phyloP scores from a whole-genome alignment of 2,113 vertebrate species.

The Astur gentilis region DNA sequence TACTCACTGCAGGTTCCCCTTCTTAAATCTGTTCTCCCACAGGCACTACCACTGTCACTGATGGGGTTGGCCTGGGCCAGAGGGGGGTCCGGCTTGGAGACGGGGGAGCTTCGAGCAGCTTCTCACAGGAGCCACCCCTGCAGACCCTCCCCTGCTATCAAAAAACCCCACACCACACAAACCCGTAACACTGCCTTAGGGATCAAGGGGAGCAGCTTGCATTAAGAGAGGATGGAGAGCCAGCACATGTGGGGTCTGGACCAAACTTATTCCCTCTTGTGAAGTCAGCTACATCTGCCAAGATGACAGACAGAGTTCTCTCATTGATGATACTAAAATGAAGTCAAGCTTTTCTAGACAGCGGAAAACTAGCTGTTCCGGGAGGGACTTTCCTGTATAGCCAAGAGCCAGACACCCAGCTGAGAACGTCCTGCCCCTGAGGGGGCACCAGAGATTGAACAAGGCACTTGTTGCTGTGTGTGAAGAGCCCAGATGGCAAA shows the following conservation, averaged over 20 bases:
- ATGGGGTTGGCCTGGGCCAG: no score
- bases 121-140: no score
- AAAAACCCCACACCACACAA: no score
- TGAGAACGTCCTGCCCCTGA: not conserved
- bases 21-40: no score
- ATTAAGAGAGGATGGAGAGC: not conserved
- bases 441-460: not conserved
- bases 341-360: not conserved
- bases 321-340: not conserved
- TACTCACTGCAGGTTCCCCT: no score
- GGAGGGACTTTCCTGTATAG: not conserved
- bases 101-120: no score
- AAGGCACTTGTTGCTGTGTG: not conserved
- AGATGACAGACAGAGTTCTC: not conserved
- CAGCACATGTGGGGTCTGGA: not conserved
- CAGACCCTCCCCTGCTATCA: no score
- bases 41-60: no score
- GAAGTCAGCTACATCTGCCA: not conserved
- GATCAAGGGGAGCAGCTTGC: not conserved
- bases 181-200: no score
- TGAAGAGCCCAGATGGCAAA: not conserved
- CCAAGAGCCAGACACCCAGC: not conserved
- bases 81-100: no score
- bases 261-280: not conserved
- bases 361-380: not conserved